phyloP scores from a whole-genome alignment of 2,797 vertebrate species.

The Poecilia gillii region DNA sequence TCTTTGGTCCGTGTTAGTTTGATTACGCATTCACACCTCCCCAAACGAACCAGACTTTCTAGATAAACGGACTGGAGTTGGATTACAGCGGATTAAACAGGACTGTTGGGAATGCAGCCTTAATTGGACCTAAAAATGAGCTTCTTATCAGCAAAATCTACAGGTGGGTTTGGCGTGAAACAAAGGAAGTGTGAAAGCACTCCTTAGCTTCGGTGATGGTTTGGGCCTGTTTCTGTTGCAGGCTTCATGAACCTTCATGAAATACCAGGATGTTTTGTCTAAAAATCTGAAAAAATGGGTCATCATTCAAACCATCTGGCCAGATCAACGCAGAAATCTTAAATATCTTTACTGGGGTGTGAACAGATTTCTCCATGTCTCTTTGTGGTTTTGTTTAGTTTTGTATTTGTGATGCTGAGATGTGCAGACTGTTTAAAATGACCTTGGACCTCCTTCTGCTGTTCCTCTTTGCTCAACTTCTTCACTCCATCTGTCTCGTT shows the following conservation, averaged over 20 bases:
- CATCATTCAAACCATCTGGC: background rate
- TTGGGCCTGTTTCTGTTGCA: background rate
- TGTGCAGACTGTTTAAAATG: constrained; percentile 32
- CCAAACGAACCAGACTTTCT: too few species aligned
- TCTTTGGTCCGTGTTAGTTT: too few species aligned
- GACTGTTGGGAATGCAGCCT: too few species aligned
- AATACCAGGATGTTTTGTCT: background rate
- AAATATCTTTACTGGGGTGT: background rate
- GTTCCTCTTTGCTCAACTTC: constrained; percentile 50
- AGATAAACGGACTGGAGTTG: too few species aligned
- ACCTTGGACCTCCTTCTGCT: constrained; percentile 36
- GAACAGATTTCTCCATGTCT: background rate
- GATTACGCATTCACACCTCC: too few species aligned
- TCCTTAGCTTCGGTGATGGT: background rate
- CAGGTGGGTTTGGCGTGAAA: background rate
- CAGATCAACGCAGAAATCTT: background rate
- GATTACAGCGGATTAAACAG: too few species aligned
- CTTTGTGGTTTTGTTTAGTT: constrained; percentile 19
- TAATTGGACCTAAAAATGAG: too few species aligned
- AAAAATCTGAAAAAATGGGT: background rate
- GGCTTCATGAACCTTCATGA: background rate
- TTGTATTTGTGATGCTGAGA: constrained; percentile 25
- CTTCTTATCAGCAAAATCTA: too few species aligned
- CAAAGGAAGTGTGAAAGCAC: background rate
- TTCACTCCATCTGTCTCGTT: constrained; percentile 65